Evolutionary conservation across 2,113 vertebrate species (phyloP), one percentile per base, ranked within the genome.

Genomic region (Perca flavescens): DNA sequence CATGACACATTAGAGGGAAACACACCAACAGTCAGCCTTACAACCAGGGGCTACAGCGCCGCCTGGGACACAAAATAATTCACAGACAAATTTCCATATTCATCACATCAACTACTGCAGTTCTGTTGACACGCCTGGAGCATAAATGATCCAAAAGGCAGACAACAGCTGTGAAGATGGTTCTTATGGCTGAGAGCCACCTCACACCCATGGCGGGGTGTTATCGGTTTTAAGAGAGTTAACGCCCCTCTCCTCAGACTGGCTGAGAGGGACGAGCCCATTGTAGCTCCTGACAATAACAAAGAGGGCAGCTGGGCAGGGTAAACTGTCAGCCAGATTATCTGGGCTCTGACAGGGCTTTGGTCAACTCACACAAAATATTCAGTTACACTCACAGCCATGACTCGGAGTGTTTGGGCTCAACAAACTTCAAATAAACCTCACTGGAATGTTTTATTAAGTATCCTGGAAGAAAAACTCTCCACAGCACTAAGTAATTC

Each of bases 241-340:
- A 47, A n/a, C 64, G 3, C 63, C 67, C 80, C 68, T 71, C 56
- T 62, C 50, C 1, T 57, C 68, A 56, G 66, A 79, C 56, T 47
- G 68, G 73, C 70, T 46, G 46, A 73, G 22, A 77, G 54, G n/a
- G 46, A 54, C 65, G 14, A 67, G 61, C 28, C 82, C 70, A 72
- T 75, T 77, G 79, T 54, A n/a, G 71, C 79, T 40, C 43, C 72
- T 70, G 79, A 86, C 68, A 85, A 83, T 52, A 83, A 87, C 79
- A 81, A 86, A 89, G 84, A 88, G 85, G 81, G 87, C 90, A 79
- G 91, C 90, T 88, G 88, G 84, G 77, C 68, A 61, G 74, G 85
- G 88, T 91, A 92, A 91, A 69, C 83, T 10, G 79, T 46, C 79
- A 74, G 71, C 28, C 68, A 86, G 88, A 91, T 91, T 92, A 92